Evolutionary conservation across 2,888 invertebrate species (phyloP).

Genomic region (Aphodius sticticus): DNA sequence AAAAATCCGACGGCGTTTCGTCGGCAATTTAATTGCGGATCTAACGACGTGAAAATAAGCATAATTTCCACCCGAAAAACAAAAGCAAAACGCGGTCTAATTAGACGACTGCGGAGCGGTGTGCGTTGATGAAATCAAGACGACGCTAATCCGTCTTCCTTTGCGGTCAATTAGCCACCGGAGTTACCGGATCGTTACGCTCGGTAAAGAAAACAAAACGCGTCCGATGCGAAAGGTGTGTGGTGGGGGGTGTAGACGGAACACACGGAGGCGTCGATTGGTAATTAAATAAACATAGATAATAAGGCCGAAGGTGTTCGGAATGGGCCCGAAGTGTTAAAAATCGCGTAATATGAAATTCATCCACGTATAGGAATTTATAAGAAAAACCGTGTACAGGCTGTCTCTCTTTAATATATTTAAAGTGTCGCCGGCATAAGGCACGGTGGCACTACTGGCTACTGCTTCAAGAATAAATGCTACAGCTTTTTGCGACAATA

Average conservation of each 20-base stretch:
- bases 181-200: background rate
- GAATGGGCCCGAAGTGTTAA: background rate
- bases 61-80: background rate
- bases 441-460: background rate
- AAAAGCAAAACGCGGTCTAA: background rate
- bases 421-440: background rate
- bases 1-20: background rate
- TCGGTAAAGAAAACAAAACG: background rate
- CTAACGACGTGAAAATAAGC: constrained; percentile 4
- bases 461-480: background rate
- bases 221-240: background rate
- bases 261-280: background rate
- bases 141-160: background rate
- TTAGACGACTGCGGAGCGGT: background rate
- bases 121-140: background rate
- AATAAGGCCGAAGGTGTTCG: background rate
- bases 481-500: constrained; percentile 4
- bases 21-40: background rate
- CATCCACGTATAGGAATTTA: background rate
- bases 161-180: background rate
- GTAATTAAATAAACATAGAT: constrained; percentile 4
- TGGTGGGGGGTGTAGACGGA: background rate
- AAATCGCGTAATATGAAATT: constrained; percentile 4
- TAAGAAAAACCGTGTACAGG: constrained; percentile 4
- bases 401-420: constrained; percentile 4